Conservation (phyloP, 1,140 invertebrate genomes). For the Calycopis cecrops region DNA sequence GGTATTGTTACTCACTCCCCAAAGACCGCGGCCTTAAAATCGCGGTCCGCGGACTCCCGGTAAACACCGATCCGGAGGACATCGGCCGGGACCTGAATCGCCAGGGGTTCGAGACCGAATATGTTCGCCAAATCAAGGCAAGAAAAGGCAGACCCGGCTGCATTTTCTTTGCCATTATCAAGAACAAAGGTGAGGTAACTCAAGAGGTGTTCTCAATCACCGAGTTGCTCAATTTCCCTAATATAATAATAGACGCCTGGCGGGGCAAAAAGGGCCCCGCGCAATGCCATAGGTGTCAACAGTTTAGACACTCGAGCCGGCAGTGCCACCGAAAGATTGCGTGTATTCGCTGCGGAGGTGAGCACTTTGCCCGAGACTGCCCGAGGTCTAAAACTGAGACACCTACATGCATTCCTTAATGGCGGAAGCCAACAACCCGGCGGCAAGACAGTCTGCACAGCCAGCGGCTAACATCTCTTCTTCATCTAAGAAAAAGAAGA, state of each 20-base stretch:
- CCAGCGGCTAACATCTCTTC: too few species aligned
- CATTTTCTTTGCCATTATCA: neutral
- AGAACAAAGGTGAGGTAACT: neutral
- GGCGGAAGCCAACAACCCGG: too few species aligned
- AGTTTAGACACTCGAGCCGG: constrained; percentile 1
- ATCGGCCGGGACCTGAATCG: neutral
- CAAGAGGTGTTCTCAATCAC: neutral
- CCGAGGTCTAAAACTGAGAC: too few species aligned
- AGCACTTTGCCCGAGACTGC: too few species aligned
- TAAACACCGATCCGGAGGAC: neutral
- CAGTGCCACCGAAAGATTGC: neutral
- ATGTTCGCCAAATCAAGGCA: neutral
- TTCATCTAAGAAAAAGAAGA: too few species aligned
- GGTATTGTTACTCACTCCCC: neutral
- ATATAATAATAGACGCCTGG: constrained; percentile 10
- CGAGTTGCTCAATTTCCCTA: too few species aligned
- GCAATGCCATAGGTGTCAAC: constrained; percentile 15
- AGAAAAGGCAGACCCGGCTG: neutral
- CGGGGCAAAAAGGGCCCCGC: neutral
- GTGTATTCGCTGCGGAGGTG: too few species aligned
- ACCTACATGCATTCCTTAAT: too few species aligned
- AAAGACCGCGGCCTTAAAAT: neutral
- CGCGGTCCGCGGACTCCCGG: neutral
- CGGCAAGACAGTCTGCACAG: too few species aligned
- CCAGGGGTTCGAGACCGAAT: neutral